Conservation (phyloP, 2,888 invertebrate species). For the Cryptocephalus moraei region DNA sequence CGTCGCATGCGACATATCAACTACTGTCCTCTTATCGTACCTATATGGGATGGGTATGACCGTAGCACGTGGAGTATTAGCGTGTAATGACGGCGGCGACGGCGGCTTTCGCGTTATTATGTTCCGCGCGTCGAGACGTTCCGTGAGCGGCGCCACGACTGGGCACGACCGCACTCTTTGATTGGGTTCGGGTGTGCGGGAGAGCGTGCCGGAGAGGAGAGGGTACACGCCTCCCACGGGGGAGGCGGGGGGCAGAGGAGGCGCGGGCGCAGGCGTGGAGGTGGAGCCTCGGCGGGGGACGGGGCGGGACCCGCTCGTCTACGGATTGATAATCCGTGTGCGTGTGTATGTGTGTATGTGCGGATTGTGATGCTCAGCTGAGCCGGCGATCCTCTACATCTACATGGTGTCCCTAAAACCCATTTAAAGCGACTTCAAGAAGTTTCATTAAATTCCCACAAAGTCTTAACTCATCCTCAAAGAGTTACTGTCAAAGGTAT, state of each 20-base stretch:
- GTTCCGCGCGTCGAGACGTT: constrained; percentile 32
- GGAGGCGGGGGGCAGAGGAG: constrained; percentile 11
- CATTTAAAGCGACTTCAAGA: too few species aligned
- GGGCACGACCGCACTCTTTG: constrained; percentile 44
- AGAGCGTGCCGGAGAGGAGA: constrained; percentile 28
- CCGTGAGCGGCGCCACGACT: constrained; percentile 39
- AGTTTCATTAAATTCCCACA: too few species aligned
- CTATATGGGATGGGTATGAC: constrained; percentile 9
- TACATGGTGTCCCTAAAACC: too few species aligned
- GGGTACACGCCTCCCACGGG: constrained; percentile 24
- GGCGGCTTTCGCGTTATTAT: too few species aligned
- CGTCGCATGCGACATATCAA: not conserved
- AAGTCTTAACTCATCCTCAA: too few species aligned
- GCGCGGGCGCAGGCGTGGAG: constrained; percentile 34
- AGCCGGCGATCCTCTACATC: constrained; percentile 13
- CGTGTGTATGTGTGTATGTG: constrained; percentile 23
- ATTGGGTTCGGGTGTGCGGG: constrained; percentile 43
- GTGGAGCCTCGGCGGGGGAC: constrained; percentile 32
- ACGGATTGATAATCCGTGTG: constrained; percentile 41
- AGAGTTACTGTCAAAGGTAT: too few species aligned
- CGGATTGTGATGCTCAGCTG: constrained; percentile 39
- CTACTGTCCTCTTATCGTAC: too few species aligned
- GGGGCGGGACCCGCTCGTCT: constrained; percentile 31
- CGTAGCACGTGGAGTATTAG: constrained; percentile 38
- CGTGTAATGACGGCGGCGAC: constrained; percentile 35